Base-by-base conservation (phyloP, 2,888 invertebrate genomes). In the Oligia strigilis region DNA sequence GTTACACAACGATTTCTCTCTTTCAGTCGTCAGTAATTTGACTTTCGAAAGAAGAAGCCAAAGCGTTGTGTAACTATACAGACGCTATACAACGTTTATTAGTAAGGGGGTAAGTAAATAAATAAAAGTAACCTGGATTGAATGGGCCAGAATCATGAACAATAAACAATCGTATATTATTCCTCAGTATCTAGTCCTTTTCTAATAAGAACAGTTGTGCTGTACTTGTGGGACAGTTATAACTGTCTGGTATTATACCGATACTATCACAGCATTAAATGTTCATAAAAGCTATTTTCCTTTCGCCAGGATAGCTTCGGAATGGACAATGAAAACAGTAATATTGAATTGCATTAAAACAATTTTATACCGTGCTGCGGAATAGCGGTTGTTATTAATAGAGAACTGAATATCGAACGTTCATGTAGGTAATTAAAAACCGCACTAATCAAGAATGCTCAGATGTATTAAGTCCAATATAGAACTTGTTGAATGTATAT, bases 281-380 rank as follows among this genome's bases (percentile, higher is more conserved):
- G 40, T 70, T 58, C 17, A 70, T 49, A 62, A 49, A 36, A 65
- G 23, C 40, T 70, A 52, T 81, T 75, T 75, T 81, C 11, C 49
- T 19, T 60, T 72, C 6, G 29, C 9, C 23, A 3, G n/a, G 9
- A 72, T 14, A n/a, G 36, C 62, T 58, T 60, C n/a, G n/a, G 6
- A 71, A 81, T 46, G 36, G 4, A 75, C n/a, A 19, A 71, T 75
- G 40, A 14, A 71, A 66, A 65, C 19, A 29, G 23, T 71, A 55
- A 67, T 40, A 55, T 66, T 43, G 19, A 40, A 66, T 81, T 71
- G 43, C 13, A 55, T 17, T 62, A 36, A 14, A 81, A 52, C n/a
- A 46, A 81, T 67, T 76, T 66, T 40, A 55, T 6, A 66, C n/a
- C 19, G n/a, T 43, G 36, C 14, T 60, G 49, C 75, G 60, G 46